Evolutionary conservation across 37 sponge, comb jelly and placozoan genomes (phyloP), one percentile per base, ranked within the genome.

Genomic region (Agelas oroides): DNA sequence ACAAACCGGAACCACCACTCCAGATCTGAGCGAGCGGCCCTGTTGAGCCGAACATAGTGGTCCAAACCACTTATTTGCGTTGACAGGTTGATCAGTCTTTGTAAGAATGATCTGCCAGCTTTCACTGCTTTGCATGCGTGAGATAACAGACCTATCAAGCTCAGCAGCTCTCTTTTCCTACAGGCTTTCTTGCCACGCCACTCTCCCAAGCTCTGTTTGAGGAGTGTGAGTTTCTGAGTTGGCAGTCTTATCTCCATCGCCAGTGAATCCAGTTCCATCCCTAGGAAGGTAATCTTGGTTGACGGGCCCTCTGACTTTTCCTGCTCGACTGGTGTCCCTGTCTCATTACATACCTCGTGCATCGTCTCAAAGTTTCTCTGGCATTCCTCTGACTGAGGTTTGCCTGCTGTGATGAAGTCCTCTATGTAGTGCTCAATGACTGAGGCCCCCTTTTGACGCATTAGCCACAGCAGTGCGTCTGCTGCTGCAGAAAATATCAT

Each of bases 1-100:
- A 2, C 11, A 16, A 60, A 77, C 46, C 13, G 62, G 46, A 12
- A 19, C 78, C 78, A 78, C 79, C 79, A 78, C 40, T 78, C 79
- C 1, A 78, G 62, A 25, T 76, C 77, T 55, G 77, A 55, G 1
- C 61, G 17, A 15, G 77, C 77, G 17, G 55, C 77, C 20, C n/a
- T 31, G 52, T 36, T 78, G 6, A 78, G 79, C 1, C 79, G 65
- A 63, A 78, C 40, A 31, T 23, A 62, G 67, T 78, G 79, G 18
- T 78, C 65, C 14, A 62, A 35, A 11, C 27, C 21, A 14, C 34
- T 39, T 16, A 5, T 6, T 16, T 2, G n/a, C 5, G 65, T 62
- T 17, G 79, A 60, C 19, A 78, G 67, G 53, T 65, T 66, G 2
- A 78, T 78, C 2, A 78, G 40, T 40, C 79, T 78, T 15, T 66